Evolutionary conservation across 2,797 vertebrate genomes (phyloP).

Genomic region (Takifugu rubripes): DNA sequence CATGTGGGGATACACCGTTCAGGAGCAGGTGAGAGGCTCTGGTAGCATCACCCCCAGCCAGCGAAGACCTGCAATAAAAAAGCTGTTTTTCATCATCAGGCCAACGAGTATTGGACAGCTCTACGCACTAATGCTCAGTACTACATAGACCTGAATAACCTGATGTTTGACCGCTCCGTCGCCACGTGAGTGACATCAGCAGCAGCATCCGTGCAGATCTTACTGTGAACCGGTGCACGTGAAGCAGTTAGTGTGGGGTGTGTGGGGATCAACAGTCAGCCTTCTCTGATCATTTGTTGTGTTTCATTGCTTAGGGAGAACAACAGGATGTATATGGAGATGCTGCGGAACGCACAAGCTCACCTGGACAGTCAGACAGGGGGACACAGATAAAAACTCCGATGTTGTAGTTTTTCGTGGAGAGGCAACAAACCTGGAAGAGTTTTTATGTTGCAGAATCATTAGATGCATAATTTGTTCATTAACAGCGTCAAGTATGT

Average conservation of each 20-base stretch:
- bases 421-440: too few relatives aligned
- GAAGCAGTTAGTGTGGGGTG: neutral
- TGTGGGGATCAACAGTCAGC: neutral
- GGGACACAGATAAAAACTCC: constrained; percentile 26
- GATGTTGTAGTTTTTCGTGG: too few relatives aligned
- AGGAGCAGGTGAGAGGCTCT: constrained; percentile 60
- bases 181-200: constrained; percentile 55
- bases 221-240: neutral
- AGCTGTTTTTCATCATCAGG: constrained; percentile 36
- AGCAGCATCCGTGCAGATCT: neutral
- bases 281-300: neutral
- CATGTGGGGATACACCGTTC: constrained; percentile 65
- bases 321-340: constrained; percentile 67
- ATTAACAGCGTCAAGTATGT: neutral
- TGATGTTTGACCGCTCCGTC: constrained; percentile 71
- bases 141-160: constrained; percentile 69
- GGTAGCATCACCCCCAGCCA: neutral
- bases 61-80: neutral
- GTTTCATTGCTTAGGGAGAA: constrained; percentile 58
- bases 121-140: constrained; percentile 65
- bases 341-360: constrained; percentile 60
- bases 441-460: too few relatives aligned
- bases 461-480: too few relatives aligned
- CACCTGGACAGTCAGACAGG: constrained; percentile 62
- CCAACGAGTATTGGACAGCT: constrained; percentile 67